Percentiles rank a stretch among this genome's conserved stretches.
Evolutionary conservation across 2,797 vertebrate genomes (phyloP).

Genomic region (Parotocinclus haroldoi): DNA sequence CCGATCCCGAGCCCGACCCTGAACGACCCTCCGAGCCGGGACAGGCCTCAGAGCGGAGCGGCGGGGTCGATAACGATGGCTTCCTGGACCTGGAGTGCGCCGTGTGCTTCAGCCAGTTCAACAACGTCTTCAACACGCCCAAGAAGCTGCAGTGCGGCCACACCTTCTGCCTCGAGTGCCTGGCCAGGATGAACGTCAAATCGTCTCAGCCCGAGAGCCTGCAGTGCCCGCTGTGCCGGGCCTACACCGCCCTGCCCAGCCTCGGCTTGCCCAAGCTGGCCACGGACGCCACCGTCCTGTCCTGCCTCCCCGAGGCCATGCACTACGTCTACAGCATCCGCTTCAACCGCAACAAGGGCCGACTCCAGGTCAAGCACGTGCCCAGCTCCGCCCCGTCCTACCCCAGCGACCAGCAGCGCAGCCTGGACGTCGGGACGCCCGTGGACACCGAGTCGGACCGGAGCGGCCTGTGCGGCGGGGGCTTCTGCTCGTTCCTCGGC

Average conservation of each 20-base stretch:
- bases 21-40: no score
- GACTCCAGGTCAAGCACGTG: slow-evolving; percentile 70
- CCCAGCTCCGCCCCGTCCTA: slow-evolving; percentile 37
- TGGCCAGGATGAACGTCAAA: slow-evolving; percentile 76
- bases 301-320: slow-evolving; percentile 69
- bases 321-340: slow-evolving; percentile 74
- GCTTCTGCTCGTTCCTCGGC: neutral
- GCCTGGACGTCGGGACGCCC: slow-evolving; percentile 70
- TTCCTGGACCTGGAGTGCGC: slow-evolving; percentile 73
- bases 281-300: slow-evolving; percentile 66
- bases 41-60: no score
- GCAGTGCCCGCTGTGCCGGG: slow-evolving; percentile 75
- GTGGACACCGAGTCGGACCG: rapidly evolving
- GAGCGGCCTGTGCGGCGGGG: rapidly evolving
- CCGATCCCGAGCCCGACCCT: neutral
- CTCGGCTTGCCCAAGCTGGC: slow-evolving; percentile 69
- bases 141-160: slow-evolving; percentile 76
- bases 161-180: slow-evolving; percentile 80
- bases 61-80: neutral
- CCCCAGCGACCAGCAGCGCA: slow-evolving; percentile 48
- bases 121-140: slow-evolving; percentile 77
- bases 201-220: slow-evolving; percentile 64
- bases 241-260: slow-evolving; percentile 63
- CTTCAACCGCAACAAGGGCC: slow-evolving; percentile 70
- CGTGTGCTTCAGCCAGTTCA: slow-evolving; percentile 78